Evolutionary conservation across 2,797 vertebrate genomes (phyloP).

Genomic region (Urophycis tenuis): DNA sequence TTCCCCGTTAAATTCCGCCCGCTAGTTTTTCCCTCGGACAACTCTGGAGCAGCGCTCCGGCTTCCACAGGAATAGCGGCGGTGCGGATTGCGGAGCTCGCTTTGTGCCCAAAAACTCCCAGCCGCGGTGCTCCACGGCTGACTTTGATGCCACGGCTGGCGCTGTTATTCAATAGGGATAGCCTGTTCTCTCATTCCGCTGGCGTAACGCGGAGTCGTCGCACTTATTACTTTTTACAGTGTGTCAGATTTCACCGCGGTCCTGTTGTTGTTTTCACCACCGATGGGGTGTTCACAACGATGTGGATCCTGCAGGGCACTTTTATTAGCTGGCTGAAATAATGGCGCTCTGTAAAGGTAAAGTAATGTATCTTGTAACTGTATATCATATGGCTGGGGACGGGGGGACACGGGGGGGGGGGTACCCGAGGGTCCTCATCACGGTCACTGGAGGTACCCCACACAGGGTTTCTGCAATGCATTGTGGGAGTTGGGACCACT

Average conservation of each 20-base stretch:
- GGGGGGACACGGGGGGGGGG: neutral
- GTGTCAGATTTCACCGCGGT: neutral
- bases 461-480: neutral
- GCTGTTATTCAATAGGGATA: neutral
- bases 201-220: neutral
- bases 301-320: neutral
- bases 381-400: neutral
- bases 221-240: neutral
- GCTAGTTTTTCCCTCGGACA: slow-evolving; percentile 64
- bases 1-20: slow-evolving; percentile 76
- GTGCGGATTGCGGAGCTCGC: slow-evolving; percentile 59
- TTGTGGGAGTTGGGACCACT: neutral
- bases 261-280: neutral
- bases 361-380: neutral
- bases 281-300: too few species aligned
- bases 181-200: neutral
- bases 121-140: neutral
- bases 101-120: slow-evolving; percentile 34
- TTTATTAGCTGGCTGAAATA: neutral
- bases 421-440: neutral
- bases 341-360: neutral
- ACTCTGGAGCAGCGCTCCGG: slow-evolving; percentile 28
- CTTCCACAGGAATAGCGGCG: slow-evolving; percentile 16
- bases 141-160: neutral
- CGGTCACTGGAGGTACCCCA: neutral